phyloP scores from a whole-genome alignment of 2,888 invertebrate genomes.

The Trissoscelio sp. region DNA sequence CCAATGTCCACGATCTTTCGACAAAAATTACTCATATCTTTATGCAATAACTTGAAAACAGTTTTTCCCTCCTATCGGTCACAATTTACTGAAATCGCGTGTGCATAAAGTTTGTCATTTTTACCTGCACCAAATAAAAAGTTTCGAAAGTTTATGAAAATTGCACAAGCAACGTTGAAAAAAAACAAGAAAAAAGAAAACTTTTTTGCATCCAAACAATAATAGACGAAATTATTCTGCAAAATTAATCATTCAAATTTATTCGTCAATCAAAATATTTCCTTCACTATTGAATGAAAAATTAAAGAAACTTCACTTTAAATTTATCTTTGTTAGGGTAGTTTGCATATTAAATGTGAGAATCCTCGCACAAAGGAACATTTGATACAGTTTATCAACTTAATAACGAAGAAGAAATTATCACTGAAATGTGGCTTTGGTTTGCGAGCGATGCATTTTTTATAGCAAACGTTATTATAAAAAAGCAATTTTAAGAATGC shows the following conservation, averaged over 20 bases:
- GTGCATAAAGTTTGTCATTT: slow-evolving; percentile 24
- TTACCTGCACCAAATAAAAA: slow-evolving; percentile 8
- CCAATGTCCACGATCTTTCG: slow-evolving; percentile 1
- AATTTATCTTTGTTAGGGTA: slow-evolving; percentile 45
- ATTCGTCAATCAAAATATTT: too few species aligned
- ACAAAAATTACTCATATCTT: background rate
- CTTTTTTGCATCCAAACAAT: too few species aligned
- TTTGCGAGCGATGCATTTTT: slow-evolving; percentile 33
- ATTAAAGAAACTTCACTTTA: slow-evolving; percentile 18
- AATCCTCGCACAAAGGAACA: slow-evolving; percentile 47
- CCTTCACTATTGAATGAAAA: too few species aligned
- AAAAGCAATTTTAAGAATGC: slow-evolving; percentile 21
- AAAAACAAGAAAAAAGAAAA: too few species aligned
- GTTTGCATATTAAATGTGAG: slow-evolving; percentile 45
- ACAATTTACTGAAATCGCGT: slow-evolving; percentile 35
- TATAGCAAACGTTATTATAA: slow-evolving; percentile 22
- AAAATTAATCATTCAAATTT: too few species aligned
- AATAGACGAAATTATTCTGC: too few species aligned
- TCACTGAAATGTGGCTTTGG: slow-evolving; percentile 36
- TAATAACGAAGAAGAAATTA: slow-evolving; percentile 50
- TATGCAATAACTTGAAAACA: background rate
- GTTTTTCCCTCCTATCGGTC: background rate
- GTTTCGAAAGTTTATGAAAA: slow-evolving; percentile 22
- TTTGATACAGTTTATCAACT: slow-evolving; percentile 39
- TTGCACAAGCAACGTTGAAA: background rate